A percentile compares a stretch with the other conserved stretches of the same genome.
Evolutionary conservation across 2,113 vertebrate genomes (phyloP).

Genomic region (Piliocolobus tephrosceles): DNA sequence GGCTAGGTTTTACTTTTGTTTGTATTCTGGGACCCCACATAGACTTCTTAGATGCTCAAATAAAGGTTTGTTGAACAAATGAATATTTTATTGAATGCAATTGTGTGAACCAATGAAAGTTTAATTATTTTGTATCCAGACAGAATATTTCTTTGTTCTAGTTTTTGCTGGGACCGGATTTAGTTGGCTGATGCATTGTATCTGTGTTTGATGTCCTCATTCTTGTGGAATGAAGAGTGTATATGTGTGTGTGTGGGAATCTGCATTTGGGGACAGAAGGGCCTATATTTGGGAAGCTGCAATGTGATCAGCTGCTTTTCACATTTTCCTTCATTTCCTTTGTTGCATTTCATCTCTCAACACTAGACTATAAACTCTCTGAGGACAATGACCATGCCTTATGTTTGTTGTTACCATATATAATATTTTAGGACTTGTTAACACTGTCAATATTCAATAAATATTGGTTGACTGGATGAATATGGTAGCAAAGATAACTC

Average conservation of each 20-base stretch:
- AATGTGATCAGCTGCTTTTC: neutral
- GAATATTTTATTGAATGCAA: neutral
- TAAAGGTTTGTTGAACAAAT: constrained; percentile 18
- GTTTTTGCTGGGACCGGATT: neutral
- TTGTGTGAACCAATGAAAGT: neutral
- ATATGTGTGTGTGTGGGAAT: accelerated
- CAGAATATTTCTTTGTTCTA: neutral
- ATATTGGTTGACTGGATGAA: neutral
- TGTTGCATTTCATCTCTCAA: neutral
- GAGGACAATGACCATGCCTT: neutral
- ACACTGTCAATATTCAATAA: neutral
- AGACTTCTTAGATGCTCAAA: neutral
- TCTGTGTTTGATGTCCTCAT: neutral
- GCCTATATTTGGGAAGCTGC: neutral
- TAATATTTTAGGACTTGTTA: neutral
- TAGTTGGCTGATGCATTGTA: neutral
- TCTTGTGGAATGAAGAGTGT: accelerated
- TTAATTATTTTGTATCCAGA: neutral
- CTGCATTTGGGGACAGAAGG: neutral
- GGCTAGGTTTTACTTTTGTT: neutral
- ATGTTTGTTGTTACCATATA: neutral
- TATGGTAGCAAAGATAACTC: neutral
- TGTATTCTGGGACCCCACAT: neutral
- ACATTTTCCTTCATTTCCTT: neutral
- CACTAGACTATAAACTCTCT: neutral